Conservation (phyloP, 2,888 invertebrate species). For the Tinea semifulvella region DNA sequence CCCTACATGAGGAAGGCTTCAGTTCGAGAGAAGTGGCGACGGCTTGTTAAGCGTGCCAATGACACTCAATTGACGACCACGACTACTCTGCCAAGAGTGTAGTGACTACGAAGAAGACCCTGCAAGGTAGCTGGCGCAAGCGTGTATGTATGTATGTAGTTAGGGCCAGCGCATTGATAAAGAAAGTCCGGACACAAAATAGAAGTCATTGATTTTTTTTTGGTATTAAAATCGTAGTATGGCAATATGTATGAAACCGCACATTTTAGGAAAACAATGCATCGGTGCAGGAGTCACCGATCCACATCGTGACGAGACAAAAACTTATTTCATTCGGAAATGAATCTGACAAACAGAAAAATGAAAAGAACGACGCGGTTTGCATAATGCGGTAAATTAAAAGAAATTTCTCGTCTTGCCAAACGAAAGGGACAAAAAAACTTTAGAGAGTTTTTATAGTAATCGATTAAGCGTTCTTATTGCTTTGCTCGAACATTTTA, state of each 20-base stretch:
- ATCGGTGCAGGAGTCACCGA: conserved; percentile 38
- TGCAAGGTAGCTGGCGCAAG: no score
- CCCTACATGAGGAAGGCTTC: no score
- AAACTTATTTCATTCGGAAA: conserved; percentile 54
- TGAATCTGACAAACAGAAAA: conserved; percentile 51
- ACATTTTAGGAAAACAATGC: conserved; percentile 44
- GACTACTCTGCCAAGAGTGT: no score
- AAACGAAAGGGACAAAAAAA: conserved; percentile 29
- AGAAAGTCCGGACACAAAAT: no score
- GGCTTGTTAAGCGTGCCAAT: no score
- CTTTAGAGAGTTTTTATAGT: not conserved
- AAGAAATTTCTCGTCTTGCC: conserved; percentile 44
- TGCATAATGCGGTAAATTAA: conserved; percentile 58
- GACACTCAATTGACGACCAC: no score
- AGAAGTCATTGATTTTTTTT: no score
- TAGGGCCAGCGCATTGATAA: no score
- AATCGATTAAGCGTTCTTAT: not conserved
- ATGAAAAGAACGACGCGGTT: conserved; percentile 47
- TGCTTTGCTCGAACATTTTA: no score
- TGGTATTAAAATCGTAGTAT: conserved; percentile 26
- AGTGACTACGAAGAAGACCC: no score
- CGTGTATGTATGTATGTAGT: no score
- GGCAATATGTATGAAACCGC: conserved; percentile 45
- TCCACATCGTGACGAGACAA: conserved; percentile 50
- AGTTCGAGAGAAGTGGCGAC: no score